Conservation (phyloP, 2,113 vertebrate species). For the Chloebia gouldiae region DNA sequence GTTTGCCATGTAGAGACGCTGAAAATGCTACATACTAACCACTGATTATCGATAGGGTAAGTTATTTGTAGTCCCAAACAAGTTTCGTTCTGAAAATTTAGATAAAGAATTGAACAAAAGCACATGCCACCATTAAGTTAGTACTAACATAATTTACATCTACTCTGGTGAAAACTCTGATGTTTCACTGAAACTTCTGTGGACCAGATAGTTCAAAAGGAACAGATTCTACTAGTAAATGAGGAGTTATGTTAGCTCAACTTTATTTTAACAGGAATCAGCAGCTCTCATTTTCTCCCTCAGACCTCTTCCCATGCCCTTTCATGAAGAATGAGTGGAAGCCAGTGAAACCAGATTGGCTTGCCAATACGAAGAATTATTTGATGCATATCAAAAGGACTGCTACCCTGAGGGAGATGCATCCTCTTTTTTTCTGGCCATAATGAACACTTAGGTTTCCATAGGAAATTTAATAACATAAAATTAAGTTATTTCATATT, state of each 20-base stretch:
- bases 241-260: neutral
- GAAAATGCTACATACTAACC: neutral
- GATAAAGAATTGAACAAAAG: neutral
- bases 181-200: neutral
- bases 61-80: fast-evolving
- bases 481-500: neutral
- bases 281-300: neutral
- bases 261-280: neutral
- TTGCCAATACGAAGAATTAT: neutral
- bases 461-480: neutral
- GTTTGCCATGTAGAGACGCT: neutral
- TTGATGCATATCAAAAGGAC: neutral
- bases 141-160: neutral
- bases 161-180: neutral
- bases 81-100: neutral
- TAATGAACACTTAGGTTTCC: neutral
- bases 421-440: neutral
- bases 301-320: neutral
- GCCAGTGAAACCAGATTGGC: neutral
- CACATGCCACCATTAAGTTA: neutral
- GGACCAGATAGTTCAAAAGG: neutral
- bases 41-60: neutral
- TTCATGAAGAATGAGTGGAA: neutral
- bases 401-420: neutral
- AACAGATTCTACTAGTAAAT: neutral